phyloP scores from a whole-genome alignment of 1,140 invertebrate genomes.

The Ptiloglossa arizonensis region DNA sequence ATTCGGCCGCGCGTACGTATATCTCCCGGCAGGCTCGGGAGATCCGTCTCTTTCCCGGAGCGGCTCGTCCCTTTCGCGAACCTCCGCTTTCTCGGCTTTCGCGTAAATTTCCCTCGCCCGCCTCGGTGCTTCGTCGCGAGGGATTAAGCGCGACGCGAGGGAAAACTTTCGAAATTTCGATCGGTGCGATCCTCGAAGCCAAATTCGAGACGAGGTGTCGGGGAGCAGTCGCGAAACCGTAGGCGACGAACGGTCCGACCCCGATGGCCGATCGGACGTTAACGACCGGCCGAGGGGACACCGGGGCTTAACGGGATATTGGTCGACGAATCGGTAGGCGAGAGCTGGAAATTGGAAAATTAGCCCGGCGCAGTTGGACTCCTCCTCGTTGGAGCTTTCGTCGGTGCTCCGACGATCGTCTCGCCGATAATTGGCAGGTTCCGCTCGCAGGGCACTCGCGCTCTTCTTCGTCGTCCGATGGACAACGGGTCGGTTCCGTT shows the following conservation, averaged over 20 bases:
- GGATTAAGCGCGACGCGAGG: constrained; percentile 3
- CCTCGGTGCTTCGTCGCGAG: neutral
- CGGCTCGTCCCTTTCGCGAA: neutral
- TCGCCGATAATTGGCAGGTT: too few species aligned
- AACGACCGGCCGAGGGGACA: constrained; percentile 67
- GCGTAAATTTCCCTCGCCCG: constrained; percentile 10
- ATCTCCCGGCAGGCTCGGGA: neutral
- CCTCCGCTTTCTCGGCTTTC: neutral
- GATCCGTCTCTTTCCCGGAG: neutral
- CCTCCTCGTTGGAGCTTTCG: too few species aligned
- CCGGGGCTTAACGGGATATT: constrained; percentile 75
- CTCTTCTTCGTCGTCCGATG: too few species aligned
- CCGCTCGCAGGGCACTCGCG: too few species aligned
- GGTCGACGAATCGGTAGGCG: constrained; percentile 71
- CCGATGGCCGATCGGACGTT: constrained; percentile 74
- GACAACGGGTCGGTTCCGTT: too few species aligned
- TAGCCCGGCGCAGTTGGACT: constrained; percentile 58
- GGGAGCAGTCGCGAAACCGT: constrained; percentile 14
- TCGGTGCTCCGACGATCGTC: too few species aligned
- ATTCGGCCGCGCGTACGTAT: neutral
- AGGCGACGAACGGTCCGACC: constrained; percentile 50
- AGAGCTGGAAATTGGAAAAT: constrained; percentile 76
- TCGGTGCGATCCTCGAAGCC: neutral
- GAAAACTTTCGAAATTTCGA: neutral
- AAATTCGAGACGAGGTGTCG: neutral